Base-by-base conservation (phyloP, 2,797 vertebrate species). In the Cheracebus regulus region DNA sequence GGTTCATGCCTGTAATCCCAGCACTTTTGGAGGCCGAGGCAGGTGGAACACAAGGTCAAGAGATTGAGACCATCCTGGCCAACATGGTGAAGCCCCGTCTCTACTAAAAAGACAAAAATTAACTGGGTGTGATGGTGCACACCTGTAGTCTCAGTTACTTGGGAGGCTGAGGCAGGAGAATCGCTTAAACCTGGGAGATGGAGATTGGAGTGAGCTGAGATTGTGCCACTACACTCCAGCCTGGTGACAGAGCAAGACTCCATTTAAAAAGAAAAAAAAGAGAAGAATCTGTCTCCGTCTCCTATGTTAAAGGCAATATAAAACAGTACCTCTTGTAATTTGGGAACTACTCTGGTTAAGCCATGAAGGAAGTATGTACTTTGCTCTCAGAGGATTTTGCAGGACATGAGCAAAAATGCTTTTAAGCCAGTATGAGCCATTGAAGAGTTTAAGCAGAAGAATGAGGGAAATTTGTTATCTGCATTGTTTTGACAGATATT, bases 131-230 rank as follows among this genome's bases (percentile, higher is more conserved):
- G 20, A 20, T 72, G n/a, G n/a, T 0, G 2, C 4, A 4, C 4
- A 2, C 9, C 67, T 72, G 19, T 22, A 72, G 67, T 22, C 5
- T 9, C 19, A 72, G n/a, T n/a, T 72, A 72, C 67, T 39, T 9
- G 4, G n/a, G 20, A 72, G 19, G n/a, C 67, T 72, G n/a, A 39
- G 19, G 67, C n/a, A 22, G 19, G n/a, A 72, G 10, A 22, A 39
- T 72, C 0, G 1, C 2, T 0, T 36, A 19, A 39, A 39, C 10
- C 4, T 22, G 2, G n/a, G 19, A 72, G 67, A 20, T 0, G 0
- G 67, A 72, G 67, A 20, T 22, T 72, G 67, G n/a, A 36, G 20
- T 72, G n/a, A n/a, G n/a, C 19, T 4, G 1, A 22, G n/a, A 72
- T 36, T 4, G 2, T 0, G 0, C 67, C 67, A 72, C 67, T 72